A percentile compares a stretch with the other conserved stretches of the same genome.
phyloP scores from a whole-genome alignment of 1,140 invertebrate species.

The Oreohelix idahoensis region DNA sequence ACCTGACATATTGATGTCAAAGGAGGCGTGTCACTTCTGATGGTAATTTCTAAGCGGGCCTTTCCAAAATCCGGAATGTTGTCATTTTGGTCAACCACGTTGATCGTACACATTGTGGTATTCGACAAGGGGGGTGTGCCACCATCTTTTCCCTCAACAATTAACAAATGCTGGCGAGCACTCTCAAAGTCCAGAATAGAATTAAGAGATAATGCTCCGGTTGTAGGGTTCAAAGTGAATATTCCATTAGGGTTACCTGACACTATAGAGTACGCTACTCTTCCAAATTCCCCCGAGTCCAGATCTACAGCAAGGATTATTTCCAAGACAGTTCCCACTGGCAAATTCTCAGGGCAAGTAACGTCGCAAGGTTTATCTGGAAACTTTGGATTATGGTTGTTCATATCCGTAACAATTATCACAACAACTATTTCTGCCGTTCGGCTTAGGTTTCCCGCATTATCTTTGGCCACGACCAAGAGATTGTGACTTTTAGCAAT shows the following conservation, averaged over 20 bases:
- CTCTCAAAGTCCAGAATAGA: slow-evolving; percentile 33
- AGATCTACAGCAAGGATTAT: background rate
- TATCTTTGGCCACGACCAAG: background rate
- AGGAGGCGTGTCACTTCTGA: background rate
- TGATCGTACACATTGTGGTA: slow-evolving; percentile 29
- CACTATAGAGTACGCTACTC: background rate
- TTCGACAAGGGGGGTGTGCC: background rate
- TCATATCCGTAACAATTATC: background rate
- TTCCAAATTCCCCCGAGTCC: slow-evolving; percentile 8
- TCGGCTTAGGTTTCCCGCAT: background rate
- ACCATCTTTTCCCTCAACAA: slow-evolving; percentile 4
- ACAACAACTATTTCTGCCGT: background rate
- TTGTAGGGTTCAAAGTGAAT: slow-evolving; percentile 6
- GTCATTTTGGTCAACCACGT: slow-evolving; percentile 41
- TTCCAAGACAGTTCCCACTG: background rate
- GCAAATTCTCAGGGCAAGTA: background rate
- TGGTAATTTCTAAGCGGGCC: background rate
- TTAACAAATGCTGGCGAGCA: background rate
- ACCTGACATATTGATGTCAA: background rate
- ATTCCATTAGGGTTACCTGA: background rate
- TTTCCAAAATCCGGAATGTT: slow-evolving; percentile 29
- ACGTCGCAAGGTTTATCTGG: background rate
- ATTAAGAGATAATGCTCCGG: slow-evolving; percentile 22
- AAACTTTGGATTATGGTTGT: background rate
- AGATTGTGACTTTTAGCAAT: slow-evolving; percentile 14